Evolutionary conservation across 2,888 invertebrate genomes (phyloP).

Genomic region (Apotomis capreana): DNA sequence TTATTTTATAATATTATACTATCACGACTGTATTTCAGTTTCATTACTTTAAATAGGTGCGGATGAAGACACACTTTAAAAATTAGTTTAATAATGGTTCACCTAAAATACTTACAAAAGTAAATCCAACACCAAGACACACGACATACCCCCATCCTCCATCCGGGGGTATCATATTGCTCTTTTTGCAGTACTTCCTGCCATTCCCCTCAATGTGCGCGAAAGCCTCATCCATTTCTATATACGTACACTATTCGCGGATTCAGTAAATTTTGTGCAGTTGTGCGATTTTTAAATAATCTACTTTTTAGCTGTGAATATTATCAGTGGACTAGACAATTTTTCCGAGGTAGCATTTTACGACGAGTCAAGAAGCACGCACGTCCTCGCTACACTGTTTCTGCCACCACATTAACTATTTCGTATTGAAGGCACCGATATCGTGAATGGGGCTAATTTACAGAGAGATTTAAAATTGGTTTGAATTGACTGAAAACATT

Average conservation of each 20-base stretch:
- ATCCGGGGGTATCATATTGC: constrained; percentile 82
- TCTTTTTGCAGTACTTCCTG: constrained; percentile 53
- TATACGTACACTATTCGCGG: constrained; percentile 4
- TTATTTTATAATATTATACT: no score
- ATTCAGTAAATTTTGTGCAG: constrained; percentile 17
- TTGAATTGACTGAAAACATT: constrained; percentile 34
- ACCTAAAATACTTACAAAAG: constrained; percentile 85
- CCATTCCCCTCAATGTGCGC: constrained; percentile 66
- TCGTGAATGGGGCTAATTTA: constrained; percentile 31
- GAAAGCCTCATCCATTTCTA: constrained; percentile 76
- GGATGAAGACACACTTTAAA: no score
- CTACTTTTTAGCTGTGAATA: constrained; percentile 15
- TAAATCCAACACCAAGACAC: constrained; percentile 87
- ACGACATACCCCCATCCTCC: constrained; percentile 93
- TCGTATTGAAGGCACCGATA: constrained; percentile 40
- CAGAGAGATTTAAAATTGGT: constrained; percentile 26
- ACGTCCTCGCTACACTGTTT: constrained; percentile 55
- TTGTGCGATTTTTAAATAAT: constrained; percentile 20
- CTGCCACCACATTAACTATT: constrained; percentile 52
- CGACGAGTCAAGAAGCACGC: constrained; percentile 43
- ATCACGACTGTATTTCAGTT: no score
- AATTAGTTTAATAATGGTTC: no score
- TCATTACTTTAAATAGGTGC: no score
- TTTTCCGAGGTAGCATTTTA: constrained; percentile 34
- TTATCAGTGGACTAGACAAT: constrained; percentile 11